These are phyloP conservation scores for Pelodytes ibericus DNA, from an alignment of 2,797 vertebrate genomes.

Conservation along the genomic window DNA sequence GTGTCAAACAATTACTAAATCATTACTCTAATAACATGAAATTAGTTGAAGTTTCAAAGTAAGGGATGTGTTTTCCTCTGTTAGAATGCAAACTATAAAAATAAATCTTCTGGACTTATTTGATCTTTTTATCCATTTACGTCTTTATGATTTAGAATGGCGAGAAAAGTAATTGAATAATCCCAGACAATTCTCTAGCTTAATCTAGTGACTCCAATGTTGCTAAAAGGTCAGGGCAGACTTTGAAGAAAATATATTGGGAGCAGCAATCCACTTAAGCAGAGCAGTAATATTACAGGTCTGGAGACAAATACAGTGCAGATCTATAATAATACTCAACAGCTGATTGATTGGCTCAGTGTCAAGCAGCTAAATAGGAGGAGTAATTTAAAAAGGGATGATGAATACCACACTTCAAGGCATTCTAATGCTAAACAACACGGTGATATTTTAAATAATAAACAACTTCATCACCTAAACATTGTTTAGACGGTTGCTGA, in stretches of 20 bases:
- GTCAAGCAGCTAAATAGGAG: constrained; percentile 40
- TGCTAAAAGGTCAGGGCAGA: constrained; percentile 30
- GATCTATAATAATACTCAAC: constrained; percentile 42
- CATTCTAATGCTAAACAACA: neutral
- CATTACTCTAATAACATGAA: neutral
- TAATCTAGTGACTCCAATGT: neutral
- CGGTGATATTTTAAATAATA: neutral
- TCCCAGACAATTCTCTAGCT: neutral
- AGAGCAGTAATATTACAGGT: constrained; percentile 5
- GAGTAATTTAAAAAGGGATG: constrained; percentile 41
- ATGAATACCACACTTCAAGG: neutral
- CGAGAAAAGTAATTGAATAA: constrained; percentile 19
- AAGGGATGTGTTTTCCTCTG: neutral
- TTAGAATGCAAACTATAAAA: neutral
- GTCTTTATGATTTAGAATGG: neutral
- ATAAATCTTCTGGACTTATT: neutral
- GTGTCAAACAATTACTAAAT: constrained; percentile 8
- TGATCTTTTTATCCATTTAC: constrained; percentile 1
- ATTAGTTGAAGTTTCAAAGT: constrained; percentile 1
- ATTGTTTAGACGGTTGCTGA: no score
- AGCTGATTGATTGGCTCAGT: constrained; percentile 39
- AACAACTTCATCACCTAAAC: neutral
- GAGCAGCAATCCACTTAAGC: constrained; percentile 11
- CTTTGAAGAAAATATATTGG: constrained; percentile 39
- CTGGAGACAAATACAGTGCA: constrained; percentile 23